Percentiles rank a stretch among this genome's conserved stretches.
Conservation (phyloP, 2,113 vertebrate species). For the Semicossyphus pulcher region DNA sequence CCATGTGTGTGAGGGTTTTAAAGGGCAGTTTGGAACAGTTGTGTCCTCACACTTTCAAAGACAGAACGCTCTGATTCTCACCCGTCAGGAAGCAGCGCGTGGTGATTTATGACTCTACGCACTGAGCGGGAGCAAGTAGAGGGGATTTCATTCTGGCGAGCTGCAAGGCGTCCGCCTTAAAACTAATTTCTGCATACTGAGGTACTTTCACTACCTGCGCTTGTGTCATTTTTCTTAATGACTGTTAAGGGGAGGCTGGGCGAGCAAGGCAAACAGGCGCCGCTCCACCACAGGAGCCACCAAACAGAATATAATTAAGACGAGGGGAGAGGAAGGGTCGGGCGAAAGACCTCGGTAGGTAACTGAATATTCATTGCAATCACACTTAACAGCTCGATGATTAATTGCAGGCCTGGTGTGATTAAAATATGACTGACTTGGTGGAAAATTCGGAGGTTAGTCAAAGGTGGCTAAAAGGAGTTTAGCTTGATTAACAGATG, state of each 20-base stretch:
- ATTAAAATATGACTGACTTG: slow-evolving; percentile 71
- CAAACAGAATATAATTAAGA: slow-evolving; percentile 69
- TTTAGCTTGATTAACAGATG: slow-evolving; percentile 47
- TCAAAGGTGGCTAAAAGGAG: slow-evolving; percentile 54
- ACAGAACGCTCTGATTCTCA: slow-evolving; percentile 59
- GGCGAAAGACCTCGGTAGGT: slow-evolving; percentile 61
- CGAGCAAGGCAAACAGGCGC: slow-evolving; percentile 60
- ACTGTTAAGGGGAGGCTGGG: slow-evolving; percentile 53
- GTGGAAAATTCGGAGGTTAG: slow-evolving; percentile 48
- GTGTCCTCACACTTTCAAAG: slow-evolving; percentile 41
- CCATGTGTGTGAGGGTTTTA: not conserved
- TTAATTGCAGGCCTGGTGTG: slow-evolving; percentile 70
- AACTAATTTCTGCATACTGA: slow-evolving; percentile 66
- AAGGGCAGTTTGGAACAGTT: slow-evolving; percentile 31
- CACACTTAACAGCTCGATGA: slow-evolving; percentile 69
- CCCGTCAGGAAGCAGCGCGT: slow-evolving; percentile 47
- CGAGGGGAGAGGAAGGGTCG: slow-evolving; percentile 62
- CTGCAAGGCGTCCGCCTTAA: slow-evolving; percentile 56
- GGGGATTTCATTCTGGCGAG: slow-evolving; percentile 43
- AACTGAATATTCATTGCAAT: slow-evolving; percentile 80
- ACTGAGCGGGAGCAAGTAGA: slow-evolving; percentile 14
- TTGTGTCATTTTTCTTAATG: slow-evolving; percentile 78
- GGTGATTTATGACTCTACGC: slow-evolving; percentile 68
- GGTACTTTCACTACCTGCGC: slow-evolving; percentile 54
- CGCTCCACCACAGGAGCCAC: slow-evolving; percentile 48